A percentile compares a stretch with the other conserved stretches of the same genome.
phyloP scores from a whole-genome alignment of 2,113 vertebrate genomes.

The Rhombomys opimus region DNA sequence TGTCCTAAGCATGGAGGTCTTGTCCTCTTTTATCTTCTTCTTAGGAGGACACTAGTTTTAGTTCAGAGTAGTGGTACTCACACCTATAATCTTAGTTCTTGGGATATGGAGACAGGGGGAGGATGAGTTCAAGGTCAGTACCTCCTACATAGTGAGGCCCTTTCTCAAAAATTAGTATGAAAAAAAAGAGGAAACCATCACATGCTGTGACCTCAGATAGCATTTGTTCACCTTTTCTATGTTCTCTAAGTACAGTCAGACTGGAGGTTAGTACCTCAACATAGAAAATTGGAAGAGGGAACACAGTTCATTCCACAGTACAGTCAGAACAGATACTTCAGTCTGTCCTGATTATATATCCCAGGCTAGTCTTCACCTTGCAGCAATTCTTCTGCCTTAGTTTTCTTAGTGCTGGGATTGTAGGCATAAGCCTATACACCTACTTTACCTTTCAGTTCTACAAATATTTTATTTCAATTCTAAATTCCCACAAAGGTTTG shows the following conservation, averaged over 20 bases:
- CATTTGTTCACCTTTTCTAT: background rate
- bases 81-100: background rate
- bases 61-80: background rate
- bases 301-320: constrained; percentile 12
- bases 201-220: background rate
- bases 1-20: background rate
- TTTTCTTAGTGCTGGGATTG: background rate
- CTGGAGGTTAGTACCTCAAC: background rate
- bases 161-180: background rate
- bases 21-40: background rate
- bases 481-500: background rate
- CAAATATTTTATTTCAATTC: constrained; percentile 46
- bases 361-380: background rate
- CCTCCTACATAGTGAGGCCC: too few relatives aligned
- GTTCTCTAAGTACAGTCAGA: background rate
- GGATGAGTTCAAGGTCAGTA: background rate
- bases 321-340: constrained; percentile 3
- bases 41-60: background rate
- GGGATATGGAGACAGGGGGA: background rate
- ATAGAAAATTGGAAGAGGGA: background rate
- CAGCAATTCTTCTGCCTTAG: background rate
- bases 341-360: background rate
- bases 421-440: too few relatives aligned
- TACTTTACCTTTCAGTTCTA: background rate
- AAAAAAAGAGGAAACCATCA: background rate